Percentiles rank a stretch among this genome's conserved stretches.
Evolutionary conservation across 2,888 invertebrate species (phyloP).

Genomic region (Agrochola lota): DNA sequence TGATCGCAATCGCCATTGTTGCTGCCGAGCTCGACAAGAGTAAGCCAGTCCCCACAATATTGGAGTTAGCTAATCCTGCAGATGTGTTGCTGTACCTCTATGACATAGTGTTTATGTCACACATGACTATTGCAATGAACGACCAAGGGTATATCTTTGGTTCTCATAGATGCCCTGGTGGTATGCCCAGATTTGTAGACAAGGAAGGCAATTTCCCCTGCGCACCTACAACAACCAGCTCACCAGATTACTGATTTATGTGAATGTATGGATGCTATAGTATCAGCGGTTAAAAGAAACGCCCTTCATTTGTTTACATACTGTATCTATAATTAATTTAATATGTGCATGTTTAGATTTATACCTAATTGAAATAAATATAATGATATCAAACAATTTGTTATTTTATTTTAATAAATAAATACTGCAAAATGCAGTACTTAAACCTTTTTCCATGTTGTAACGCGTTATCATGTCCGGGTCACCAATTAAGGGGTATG

Average conservation of each 20-base stretch:
- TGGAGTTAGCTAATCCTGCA: not conserved
- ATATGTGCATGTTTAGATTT: not conserved
- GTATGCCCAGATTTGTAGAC: not conserved
- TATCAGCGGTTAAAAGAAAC: not conserved
- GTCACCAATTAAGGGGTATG: no score
- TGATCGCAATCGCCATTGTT: not conserved
- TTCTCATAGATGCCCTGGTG: not conserved
- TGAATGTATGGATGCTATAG: not conserved
- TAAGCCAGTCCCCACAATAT: not conserved
- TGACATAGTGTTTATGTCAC: not conserved
- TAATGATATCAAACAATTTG: not conserved
- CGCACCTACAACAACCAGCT: not conserved
- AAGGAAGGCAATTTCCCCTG: no score
- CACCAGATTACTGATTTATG: no score
- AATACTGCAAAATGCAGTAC: no score
- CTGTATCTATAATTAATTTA: not conserved
- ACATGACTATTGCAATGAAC: not conserved
- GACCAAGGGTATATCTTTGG: not conserved
- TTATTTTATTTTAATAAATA: not conserved
- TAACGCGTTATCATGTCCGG: no score
- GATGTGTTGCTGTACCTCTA: constrained; percentile 3
- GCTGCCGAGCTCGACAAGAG: not conserved
- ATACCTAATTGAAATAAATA: not conserved
- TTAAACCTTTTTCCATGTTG: no score
- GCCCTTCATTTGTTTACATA: not conserved